A percentile compares a stretch with the other conserved stretches of the same genome.
Conservation (phyloP, 2,113 vertebrate genomes). For the Actinemys pallida region DNA sequence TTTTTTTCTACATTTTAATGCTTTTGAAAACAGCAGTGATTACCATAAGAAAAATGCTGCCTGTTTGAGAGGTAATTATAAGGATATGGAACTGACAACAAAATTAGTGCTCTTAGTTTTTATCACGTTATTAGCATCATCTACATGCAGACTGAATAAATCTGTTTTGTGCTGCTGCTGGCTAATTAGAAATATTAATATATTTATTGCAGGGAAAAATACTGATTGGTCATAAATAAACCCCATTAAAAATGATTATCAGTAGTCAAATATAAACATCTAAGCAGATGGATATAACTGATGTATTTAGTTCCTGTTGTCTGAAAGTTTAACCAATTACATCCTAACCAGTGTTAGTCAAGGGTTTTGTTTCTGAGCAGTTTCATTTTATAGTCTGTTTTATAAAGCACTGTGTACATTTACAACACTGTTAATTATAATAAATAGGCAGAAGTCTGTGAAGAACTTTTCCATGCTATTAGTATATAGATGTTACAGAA, state of each 20-base stretch:
- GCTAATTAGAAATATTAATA: slow-evolving; percentile 68
- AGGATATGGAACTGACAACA: slow-evolving; percentile 69
- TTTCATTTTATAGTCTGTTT: neutral
- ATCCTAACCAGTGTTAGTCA: slow-evolving; percentile 31
- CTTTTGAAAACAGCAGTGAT: slow-evolving; percentile 61
- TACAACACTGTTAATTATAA: neutral
- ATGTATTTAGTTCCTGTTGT: slow-evolving; percentile 27
- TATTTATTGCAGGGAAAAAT: slow-evolving; percentile 31
- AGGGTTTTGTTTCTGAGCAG: slow-evolving; percentile 25
- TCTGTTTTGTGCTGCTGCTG: slow-evolving; percentile 47
- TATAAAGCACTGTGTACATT: neutral
- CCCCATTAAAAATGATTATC: neutral
- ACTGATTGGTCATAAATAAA: slow-evolving; percentile 36
- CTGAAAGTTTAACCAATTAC: slow-evolving; percentile 13
- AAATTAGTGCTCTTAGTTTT: slow-evolving; percentile 70
- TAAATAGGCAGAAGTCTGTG: neutral
- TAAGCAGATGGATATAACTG: slow-evolving; percentile 11
- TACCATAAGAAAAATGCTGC: slow-evolving; percentile 51
- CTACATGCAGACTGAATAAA: slow-evolving; percentile 46
- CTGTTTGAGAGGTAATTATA: slow-evolving; percentile 66
- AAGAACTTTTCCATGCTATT: neutral
- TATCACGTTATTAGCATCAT: slow-evolving; percentile 57
- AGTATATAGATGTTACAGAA: neutral
- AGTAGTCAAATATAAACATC: slow-evolving; percentile 26
- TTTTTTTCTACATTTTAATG: slow-evolving; percentile 8